Conservation (phyloP, 2,113 vertebrate genomes). For the Chlamydotis undulata region DNA sequence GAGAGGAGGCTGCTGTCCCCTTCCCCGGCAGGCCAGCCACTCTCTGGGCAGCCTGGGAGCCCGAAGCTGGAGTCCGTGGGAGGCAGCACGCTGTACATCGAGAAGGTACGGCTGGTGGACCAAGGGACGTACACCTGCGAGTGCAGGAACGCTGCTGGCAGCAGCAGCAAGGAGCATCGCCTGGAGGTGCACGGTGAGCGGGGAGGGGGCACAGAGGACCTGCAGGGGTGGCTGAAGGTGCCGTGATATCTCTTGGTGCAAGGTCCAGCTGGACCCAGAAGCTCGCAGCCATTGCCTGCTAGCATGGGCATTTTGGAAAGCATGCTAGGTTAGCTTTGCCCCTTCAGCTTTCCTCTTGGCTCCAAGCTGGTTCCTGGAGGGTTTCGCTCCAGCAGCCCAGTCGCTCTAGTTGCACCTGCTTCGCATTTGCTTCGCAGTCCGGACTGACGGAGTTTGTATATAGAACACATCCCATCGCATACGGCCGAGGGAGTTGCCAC, state of each 20-base stretch:
- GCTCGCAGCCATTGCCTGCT: background rate
- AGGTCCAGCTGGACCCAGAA: background rate
- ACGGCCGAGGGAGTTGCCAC: background rate
- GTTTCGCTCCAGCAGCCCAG: background rate
- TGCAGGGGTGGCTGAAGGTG: no score
- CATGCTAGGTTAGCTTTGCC: background rate
- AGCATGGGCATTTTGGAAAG: background rate
- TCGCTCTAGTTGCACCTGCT: background rate
- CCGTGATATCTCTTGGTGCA: fast-evolving
- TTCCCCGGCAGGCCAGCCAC: conserved; percentile 31
- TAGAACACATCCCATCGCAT: background rate
- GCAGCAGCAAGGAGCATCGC: conserved; percentile 56
- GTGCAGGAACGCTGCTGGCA: conserved; percentile 69
- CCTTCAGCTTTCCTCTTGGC: no score
- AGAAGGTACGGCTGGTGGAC: conserved; percentile 35
- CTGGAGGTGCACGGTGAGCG: conserved; percentile 72
- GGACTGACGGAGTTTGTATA: fast-evolving
- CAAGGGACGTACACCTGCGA: conserved; percentile 65
- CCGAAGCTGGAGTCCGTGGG: background rate
- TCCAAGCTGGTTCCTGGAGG: background rate
- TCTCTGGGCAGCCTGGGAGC: background rate
- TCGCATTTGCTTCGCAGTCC: fast-evolving
- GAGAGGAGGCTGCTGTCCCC: background rate
- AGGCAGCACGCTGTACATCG: conserved; percentile 65
- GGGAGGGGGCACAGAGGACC: fast-evolving